phyloP scores from a whole-genome alignment of 2,888 invertebrate species.

The Elmis aenea region DNA sequence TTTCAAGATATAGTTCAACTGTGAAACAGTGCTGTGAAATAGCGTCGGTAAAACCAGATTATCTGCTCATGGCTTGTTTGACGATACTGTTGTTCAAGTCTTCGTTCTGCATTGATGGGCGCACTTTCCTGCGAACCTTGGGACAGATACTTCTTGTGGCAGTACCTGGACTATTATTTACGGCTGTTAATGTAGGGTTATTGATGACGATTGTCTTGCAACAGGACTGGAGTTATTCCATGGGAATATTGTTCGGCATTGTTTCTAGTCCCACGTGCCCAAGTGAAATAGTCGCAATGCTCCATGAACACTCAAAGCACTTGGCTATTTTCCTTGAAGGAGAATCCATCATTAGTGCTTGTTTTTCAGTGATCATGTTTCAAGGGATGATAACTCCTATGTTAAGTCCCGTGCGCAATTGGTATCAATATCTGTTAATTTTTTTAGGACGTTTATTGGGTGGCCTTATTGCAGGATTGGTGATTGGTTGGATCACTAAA shows the following conservation, averaged over 20 bases:
- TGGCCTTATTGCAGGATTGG: conserved; percentile 4
- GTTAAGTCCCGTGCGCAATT: neutral
- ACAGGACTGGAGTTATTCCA: conserved; percentile 2
- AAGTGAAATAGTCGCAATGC: conserved; percentile 4
- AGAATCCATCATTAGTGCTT: conserved; percentile 10
- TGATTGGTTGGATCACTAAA: conserved; percentile 1
- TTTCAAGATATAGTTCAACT: too few relatives aligned
- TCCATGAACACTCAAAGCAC: conserved; percentile 11
- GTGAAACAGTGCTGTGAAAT: too few relatives aligned
- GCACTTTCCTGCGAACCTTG: conserved; percentile 9
- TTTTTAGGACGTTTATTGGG: conserved; percentile 8
- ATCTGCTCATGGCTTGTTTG: too few relatives aligned
- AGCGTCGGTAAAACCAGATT: too few relatives aligned
- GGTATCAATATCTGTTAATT: conserved; percentile 5
- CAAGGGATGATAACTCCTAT: conserved; percentile 4
- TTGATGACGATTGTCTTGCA: conserved; percentile 5
- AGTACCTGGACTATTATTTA: conserved; percentile 6
- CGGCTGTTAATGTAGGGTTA: conserved; percentile 4
- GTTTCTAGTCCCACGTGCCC: conserved; percentile 7
- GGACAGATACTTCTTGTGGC: conserved; percentile 10
- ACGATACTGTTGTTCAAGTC: conserved; percentile 9
- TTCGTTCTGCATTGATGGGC: conserved; percentile 8
- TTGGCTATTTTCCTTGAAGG: conserved; percentile 12
- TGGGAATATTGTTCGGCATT: conserved; percentile 8
- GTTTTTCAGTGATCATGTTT: conserved; percentile 8